Percentiles rank a stretch among this genome's conserved stretches.
Conservation (phyloP, 92 coral and sea anemone genomes). For the Palythoa grandiflora region DNA sequence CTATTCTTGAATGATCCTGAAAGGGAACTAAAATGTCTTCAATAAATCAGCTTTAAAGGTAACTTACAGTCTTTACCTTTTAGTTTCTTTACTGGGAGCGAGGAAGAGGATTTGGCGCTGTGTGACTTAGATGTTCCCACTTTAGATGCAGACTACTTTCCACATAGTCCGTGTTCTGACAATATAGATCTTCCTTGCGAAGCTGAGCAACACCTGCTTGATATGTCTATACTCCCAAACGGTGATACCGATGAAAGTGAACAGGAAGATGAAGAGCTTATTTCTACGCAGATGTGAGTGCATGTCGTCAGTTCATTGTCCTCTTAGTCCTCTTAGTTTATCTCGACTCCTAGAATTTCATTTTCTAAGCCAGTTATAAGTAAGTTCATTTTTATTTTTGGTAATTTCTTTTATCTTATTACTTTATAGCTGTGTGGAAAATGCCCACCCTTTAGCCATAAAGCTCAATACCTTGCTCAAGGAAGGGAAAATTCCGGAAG, state of each 20-base stretch:
- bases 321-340: constrained; percentile 7
- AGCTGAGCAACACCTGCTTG: not conserved
- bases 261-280: constrained; percentile 11
- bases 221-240: constrained; percentile 10
- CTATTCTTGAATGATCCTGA: not conserved
- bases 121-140: constrained; percentile 12
- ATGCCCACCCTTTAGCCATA: constrained; percentile 60
- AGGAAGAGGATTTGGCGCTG: constrained; percentile 14
- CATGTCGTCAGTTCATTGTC: constrained; percentile 8
- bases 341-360: constrained; percentile 11
- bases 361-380: constrained; percentile 7
- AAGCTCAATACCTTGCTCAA: constrained; percentile 49
- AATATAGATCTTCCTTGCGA: constrained; percentile 11
- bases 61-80: constrained; percentile 5
- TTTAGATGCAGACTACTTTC: constrained; percentile 11
- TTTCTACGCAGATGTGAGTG: constrained; percentile 6
- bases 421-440: constrained; percentile 43
- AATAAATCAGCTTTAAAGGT: constrained; percentile 3
- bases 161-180: constrained; percentile 13
- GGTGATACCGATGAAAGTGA: constrained; percentile 11
- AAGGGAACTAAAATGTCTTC: not conserved
- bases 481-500: constrained; percentile 58
- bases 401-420: constrained; percentile 4
- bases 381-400: constrained; percentile 1
- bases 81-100: constrained; percentile 2